A percentile compares a stretch with the other conserved stretches of the same genome.
Conservation (phyloP, 1,140 invertebrate genomes). For the Drosophila kohkoa region DNA sequence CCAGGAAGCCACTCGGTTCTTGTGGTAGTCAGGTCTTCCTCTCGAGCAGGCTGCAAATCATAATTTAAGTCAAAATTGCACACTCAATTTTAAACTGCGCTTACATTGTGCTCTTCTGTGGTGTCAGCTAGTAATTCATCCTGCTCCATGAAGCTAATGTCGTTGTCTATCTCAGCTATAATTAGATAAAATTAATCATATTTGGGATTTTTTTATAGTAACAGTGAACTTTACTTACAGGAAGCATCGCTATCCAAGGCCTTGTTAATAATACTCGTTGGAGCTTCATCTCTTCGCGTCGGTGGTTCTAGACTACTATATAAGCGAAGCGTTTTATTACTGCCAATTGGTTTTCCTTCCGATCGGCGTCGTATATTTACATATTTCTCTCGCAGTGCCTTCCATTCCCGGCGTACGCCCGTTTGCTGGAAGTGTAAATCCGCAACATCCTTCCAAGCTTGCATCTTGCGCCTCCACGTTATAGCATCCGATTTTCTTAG, state of each 20-base stretch:
- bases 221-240: conserved; percentile 11
- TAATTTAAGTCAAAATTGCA: no score
- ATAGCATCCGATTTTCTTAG: conserved; percentile 31
- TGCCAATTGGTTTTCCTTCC: neutral
- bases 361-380: conserved; percentile 22
- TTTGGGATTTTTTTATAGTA: no score
- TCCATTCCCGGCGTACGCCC: conserved; percentile 26
- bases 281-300: neutral
- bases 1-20: no score
- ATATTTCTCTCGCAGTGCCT: conserved; percentile 23
- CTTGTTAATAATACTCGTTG: neutral
- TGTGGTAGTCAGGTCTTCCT: no score
- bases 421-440: conserved; percentile 1
- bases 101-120: neutral
- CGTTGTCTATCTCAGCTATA: neutral
- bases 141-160: neutral
- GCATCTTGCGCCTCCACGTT: conserved; percentile 37
- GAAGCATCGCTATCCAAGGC: conserved; percentile 9
- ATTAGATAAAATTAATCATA: no score
- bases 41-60: no score
- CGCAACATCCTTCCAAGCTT: conserved; percentile 40
- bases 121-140: neutral
- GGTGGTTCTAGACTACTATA: neutral
- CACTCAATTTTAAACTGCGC: no score
- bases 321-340: neutral